Evolutionary conservation across 64 coral and sea anemone genomes (phyloP), one percentile per base, ranked within the genome.

Genomic region (Trachythela sp.): DNA sequence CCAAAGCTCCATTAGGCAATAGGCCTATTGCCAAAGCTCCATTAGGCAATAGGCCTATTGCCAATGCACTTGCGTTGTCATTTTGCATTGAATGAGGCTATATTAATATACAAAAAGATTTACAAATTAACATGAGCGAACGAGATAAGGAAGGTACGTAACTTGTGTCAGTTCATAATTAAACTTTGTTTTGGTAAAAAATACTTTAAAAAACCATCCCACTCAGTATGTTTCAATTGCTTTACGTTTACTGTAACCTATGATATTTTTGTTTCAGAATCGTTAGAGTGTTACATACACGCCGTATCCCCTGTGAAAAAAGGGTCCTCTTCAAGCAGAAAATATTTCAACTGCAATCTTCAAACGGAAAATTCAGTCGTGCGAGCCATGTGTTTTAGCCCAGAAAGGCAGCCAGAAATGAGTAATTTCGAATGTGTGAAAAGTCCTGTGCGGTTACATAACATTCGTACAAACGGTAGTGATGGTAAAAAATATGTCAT

Each of bases 401-500:
- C 75, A 40, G 75, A 80, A 22, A 80, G 20, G 75, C 75, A 80
- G 13, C 8, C 32, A 15, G 75, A 80, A 80, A 36, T 80, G 8
- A 80, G 34, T 36, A 80, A 20, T 24, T 26, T 64, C 20, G 56
- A 64, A n/a, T 1, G 2, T 36, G 31, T 40, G 75, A 80, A 80
- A 80, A 36, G 31, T 35, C 75, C 75, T 36, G 75, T 80, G 75
- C 59, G 9, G 37, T 36, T 80, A 30, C 75, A 80, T 15, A 80
- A 80, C 17, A 80, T 80, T 80, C 31, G 75, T 80, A 37, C 75
- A 15, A 36, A 80, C 20, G 17, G 34, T 20, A 37, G 37, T 80
- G 37, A 80, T 80, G 75, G 1, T 20, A 80, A 35, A 37, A 35
- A 80, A 80, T n/a, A 80, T 80, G 75, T 80, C 37, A 80, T 80